Conservation (phyloP, 2,113 vertebrate species). For the Ptychochromis oligacanthus region DNA sequence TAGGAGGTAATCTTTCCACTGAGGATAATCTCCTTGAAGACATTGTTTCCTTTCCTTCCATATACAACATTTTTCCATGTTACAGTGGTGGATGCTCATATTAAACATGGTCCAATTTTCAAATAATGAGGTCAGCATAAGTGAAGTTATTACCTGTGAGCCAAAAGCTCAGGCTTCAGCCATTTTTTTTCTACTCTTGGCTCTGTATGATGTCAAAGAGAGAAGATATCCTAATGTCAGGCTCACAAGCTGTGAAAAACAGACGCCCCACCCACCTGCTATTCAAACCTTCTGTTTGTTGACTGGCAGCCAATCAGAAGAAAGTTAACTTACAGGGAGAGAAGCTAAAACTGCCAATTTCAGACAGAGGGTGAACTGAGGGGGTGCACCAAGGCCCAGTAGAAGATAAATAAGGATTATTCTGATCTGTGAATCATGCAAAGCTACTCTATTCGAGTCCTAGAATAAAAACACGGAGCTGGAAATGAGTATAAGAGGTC, state of each 20-base stretch:
- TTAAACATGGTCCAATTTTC: not conserved
- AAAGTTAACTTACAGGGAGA: not conserved
- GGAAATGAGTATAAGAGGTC: not conserved
- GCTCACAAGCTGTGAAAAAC: not conserved
- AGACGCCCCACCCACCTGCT: not conserved
- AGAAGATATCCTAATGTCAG: rapidly evolving
- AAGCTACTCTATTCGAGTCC: not conserved
- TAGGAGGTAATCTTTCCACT: no score
- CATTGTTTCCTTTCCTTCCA: not conserved
- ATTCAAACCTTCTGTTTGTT: not conserved
- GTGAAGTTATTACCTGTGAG: no score
- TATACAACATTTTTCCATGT: rapidly evolving
- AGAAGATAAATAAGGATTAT: not conserved
- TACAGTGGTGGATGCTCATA: not conserved
- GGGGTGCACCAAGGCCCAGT: not conserved
- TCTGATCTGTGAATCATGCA: not conserved
- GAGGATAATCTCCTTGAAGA: no score
- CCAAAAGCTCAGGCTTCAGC: no score
- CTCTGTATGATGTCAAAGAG: rapidly evolving
- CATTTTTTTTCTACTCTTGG: not conserved
- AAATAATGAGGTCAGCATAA: no score
- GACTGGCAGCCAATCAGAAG: not conserved
- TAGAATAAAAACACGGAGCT: not conserved
- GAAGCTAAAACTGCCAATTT: not conserved
- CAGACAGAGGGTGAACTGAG: not conserved